phyloP scores from a whole-genome alignment of 35 echinoderm and acorn worm species.

The Holothuria glaberrima region DNA sequence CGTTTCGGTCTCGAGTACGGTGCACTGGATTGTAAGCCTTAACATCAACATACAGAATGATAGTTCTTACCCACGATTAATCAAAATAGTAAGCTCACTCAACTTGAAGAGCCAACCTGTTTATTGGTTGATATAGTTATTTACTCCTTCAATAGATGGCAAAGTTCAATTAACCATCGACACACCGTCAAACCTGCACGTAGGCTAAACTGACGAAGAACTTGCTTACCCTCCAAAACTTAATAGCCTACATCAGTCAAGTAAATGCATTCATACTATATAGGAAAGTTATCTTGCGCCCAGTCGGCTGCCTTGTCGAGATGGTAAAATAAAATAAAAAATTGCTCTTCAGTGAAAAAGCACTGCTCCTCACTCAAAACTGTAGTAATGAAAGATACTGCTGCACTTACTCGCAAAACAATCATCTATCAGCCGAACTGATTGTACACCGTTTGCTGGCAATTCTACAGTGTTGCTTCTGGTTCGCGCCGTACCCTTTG shows the following conservation, averaged over 20 bases:
- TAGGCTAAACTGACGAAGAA: neutral
- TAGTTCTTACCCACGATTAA: neutral
- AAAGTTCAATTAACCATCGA: neutral
- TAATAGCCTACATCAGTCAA: too few relatives aligned
- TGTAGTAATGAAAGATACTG: neutral
- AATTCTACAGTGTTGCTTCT: neutral
- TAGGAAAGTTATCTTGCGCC: too few relatives aligned
- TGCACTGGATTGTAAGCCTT: slow-evolving; percentile 40
- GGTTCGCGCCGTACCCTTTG: neutral
- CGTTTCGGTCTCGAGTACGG: slow-evolving; percentile 18
- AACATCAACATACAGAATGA: slow-evolving; percentile 32
- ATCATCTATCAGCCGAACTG: neutral
- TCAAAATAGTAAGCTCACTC: too few relatives aligned
- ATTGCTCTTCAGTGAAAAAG: too few relatives aligned
- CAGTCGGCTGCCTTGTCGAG: too few relatives aligned
- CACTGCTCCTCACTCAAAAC: too few relatives aligned
- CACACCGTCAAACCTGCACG: neutral
- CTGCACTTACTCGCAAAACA: neutral
- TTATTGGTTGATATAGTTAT: neutral
- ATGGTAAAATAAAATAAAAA: too few relatives aligned
- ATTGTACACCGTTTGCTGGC: neutral
- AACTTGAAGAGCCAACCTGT: too few relatives aligned
- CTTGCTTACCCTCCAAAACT: neutral
- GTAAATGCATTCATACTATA: too few relatives aligned
- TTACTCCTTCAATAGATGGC: neutral